phyloP scores from a whole-genome alignment of 2,888 invertebrate species.

The Tetranychus truncatus region DNA sequence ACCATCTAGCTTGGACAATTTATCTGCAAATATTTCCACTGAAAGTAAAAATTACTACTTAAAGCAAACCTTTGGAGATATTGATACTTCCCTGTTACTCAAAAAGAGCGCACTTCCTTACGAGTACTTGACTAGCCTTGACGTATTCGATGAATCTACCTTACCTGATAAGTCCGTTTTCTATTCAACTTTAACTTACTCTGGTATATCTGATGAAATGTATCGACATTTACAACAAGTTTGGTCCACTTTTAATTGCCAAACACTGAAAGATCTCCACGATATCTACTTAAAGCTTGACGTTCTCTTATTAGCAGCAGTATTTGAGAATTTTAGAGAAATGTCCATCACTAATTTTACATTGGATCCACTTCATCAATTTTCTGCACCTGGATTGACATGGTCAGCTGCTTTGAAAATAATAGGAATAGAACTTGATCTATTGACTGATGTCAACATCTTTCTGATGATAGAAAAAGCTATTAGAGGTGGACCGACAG shows the following conservation, averaged over 20 bases:
- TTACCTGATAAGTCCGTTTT: background rate
- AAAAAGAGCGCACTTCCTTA: background rate
- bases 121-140: background rate
- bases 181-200: background rate
- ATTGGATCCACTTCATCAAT: too few relatives aligned
- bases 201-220: background rate
- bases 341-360: too few relatives aligned
- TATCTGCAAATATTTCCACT: background rate
- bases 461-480: background rate
- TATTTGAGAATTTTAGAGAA: background rate
- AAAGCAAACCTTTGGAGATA: background rate
- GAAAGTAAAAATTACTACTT: background rate
- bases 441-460: background rate
- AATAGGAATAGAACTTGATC: too few relatives aligned
- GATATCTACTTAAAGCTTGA: too few relatives aligned
- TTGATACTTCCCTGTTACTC: background rate
- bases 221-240: background rate
- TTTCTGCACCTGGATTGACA: too few relatives aligned
- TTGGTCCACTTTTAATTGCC: background rate
- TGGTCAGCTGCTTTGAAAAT: too few relatives aligned
- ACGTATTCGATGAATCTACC: background rate
- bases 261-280: too few relatives aligned
- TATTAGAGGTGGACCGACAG: conserved; percentile 1
- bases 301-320: background rate
- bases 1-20: background rate